Conservation (phyloP, 2,797 vertebrate species). For the Podarcis siculus region DNA sequence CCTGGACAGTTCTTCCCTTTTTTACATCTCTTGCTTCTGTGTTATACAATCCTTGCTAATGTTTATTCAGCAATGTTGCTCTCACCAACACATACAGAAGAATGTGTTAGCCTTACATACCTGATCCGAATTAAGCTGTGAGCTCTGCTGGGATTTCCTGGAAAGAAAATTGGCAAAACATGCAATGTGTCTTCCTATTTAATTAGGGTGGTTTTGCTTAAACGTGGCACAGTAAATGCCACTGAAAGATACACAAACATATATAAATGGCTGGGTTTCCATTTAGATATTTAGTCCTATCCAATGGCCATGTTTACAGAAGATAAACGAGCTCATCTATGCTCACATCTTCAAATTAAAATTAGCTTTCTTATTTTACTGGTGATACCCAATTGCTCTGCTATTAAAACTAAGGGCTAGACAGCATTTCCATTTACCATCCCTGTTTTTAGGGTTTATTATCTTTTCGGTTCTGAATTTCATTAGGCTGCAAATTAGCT, state of each 20-base stretch:
- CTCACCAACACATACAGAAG: not conserved
- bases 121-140: constrained; percentile 28
- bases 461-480: constrained; percentile 77
- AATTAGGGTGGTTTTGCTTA: constrained; percentile 11
- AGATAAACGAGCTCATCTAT: constrained; percentile 58
- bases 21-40: not conserved
- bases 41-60: not conserved
- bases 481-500: constrained; percentile 77
- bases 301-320: constrained; percentile 49
- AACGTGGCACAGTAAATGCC: not conserved
- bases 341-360: constrained; percentile 74
- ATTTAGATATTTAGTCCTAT: constrained; percentile 61
- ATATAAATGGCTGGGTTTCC: constrained; percentile 39
- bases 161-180: constrained; percentile 43
- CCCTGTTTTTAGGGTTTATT: constrained; percentile 72
- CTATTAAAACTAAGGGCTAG: constrained; percentile 73
- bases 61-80: constrained; percentile 32
- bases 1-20: not conserved
- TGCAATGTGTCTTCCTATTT: constrained; percentile 22
- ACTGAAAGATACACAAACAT: constrained; percentile 12
- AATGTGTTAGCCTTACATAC: constrained; percentile 17
- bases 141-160: constrained; percentile 15
- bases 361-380: constrained; percentile 74
- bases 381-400: constrained; percentile 69
- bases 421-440: constrained; percentile 75